Base-by-base conservation (phyloP, 2,888 invertebrate genomes). In the Sycophila texana region DNA sequence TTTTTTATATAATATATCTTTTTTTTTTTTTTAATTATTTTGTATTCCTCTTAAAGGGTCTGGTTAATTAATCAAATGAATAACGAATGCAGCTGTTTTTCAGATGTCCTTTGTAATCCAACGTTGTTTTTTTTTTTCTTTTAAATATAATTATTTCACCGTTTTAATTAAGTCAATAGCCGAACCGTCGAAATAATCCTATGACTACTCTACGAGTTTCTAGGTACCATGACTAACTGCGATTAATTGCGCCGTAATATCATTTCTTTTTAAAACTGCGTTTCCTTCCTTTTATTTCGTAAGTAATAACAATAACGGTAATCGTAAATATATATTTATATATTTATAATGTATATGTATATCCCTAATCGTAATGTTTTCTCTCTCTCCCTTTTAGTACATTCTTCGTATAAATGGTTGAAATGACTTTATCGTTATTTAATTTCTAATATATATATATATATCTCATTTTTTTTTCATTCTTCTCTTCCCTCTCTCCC, bases 1-100 rank as follows among this genome's bases (percentile, higher is more conserved):
- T 88, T 89, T 89, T 88, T 88, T 83, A 58, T 18, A 20, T 4
- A 58, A 60, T 71, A 65, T 88, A 88, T 82, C 63, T 39, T 51
- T 16, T 68, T 66, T 67, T 65, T 76, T 75, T 66, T 67, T 65
- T 76, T 75, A 22, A 73, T 61, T 65, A 58, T 71, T 16, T 22
- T 68, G 73, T 70, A 65, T 13, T 78, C 88, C 71, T 63, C 58
- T 72, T 49, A 39, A 39, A 10, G 39, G 61, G 30, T 55, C 70
- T 74, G 13, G 20, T 70, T 58, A 57, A 58, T 70, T 57, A 65
- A 60, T 67, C 39, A 26, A 58, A 12, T 39, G 2, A 88, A 88
- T 86, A 88, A 87, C 88, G 88, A 89, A 81, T 81, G 78, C 80
- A 77, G 61, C 67, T 77, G 70, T 58, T 55, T 68, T 58, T 51